phyloP scores from a whole-genome alignment of 2,113 vertebrate genomes.

The Bagarius yarrelli region DNA sequence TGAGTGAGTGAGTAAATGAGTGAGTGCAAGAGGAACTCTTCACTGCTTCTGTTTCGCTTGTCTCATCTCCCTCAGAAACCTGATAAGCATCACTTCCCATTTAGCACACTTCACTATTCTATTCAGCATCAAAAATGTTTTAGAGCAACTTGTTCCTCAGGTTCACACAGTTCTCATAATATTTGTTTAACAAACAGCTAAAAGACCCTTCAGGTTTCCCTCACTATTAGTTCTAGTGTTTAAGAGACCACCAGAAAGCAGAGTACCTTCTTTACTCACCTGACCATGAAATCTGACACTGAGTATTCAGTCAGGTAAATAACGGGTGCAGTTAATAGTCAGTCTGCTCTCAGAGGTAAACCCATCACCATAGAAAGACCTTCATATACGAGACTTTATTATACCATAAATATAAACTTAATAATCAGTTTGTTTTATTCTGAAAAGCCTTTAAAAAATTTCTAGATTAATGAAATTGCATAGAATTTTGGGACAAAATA shows the following conservation, averaged over 20 bases:
- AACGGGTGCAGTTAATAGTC: background rate
- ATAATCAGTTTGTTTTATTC: no score
- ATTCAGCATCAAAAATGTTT: background rate
- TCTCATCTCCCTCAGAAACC: background rate
- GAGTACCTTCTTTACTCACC: background rate
- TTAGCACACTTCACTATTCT: background rate
- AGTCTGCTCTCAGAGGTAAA: background rate
- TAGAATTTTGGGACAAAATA: no score
- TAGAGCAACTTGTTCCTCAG: background rate
- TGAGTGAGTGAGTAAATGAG: no score
- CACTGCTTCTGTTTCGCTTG: background rate
- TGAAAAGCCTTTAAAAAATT: no score
- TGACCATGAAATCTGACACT: background rate
- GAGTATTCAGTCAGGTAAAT: background rate
- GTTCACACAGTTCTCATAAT: background rate
- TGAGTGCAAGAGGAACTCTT: background rate
- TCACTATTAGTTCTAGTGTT: background rate
- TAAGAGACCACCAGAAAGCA: background rate
- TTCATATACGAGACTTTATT: no score
- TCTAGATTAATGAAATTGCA: no score
- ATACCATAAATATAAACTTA: no score
- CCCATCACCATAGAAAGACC: background rate
- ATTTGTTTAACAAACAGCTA: background rate
- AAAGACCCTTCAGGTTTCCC: background rate
- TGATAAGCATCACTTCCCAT: constrained; percentile 2